Conservation (phyloP, 2,888 invertebrate species). For the Tetropium fuscum region DNA sequence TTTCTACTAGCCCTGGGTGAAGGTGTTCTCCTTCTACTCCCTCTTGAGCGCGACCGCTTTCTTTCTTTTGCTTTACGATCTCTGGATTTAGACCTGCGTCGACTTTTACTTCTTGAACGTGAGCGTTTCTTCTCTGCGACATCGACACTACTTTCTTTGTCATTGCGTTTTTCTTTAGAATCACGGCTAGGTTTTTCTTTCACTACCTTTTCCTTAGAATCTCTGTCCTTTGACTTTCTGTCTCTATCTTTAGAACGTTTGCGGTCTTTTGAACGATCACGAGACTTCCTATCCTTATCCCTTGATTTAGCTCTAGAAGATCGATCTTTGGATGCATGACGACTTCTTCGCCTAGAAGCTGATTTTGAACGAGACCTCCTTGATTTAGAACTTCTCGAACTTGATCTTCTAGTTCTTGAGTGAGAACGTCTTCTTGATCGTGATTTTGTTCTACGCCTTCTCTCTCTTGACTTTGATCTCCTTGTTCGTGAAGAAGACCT, state of each 20-base stretch:
- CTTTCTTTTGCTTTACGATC: slow-evolving; percentile 68
- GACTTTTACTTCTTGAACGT: slow-evolving; percentile 72
- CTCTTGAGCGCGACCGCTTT: slow-evolving; percentile 68
- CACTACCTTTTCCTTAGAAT: slow-evolving; percentile 61
- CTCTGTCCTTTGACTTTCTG: slow-evolving; percentile 43
- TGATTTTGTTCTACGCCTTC: slow-evolving; percentile 72
- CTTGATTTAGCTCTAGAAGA: slow-evolving; percentile 41
- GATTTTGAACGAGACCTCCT: slow-evolving; percentile 66
- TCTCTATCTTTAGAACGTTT: slow-evolving; percentile 39
- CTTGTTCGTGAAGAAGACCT: slow-evolving; percentile 74
- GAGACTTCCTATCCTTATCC: slow-evolving; percentile 39
- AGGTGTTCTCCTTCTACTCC: slow-evolving; percentile 67
- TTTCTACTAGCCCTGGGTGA: slow-evolving; percentile 59
- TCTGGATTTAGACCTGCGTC: slow-evolving; percentile 69
- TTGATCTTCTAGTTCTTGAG: slow-evolving; percentile 47
- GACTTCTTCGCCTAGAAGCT: slow-evolving; percentile 53
- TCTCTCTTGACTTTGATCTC: slow-evolving; percentile 67
- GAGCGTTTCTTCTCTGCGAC: slow-evolving; percentile 59
- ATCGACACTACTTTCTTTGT: slow-evolving; percentile 59
- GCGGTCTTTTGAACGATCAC: slow-evolving; percentile 39
- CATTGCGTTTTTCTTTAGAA: slow-evolving; percentile 59
- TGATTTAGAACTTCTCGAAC: slow-evolving; percentile 48
- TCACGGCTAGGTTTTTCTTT: slow-evolving; percentile 58
- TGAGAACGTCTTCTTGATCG: slow-evolving; percentile 59
- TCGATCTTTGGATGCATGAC: slow-evolving; percentile 44